Base-by-base conservation (phyloP, 2,797 vertebrate species). In the Sebastes reedi region DNA sequence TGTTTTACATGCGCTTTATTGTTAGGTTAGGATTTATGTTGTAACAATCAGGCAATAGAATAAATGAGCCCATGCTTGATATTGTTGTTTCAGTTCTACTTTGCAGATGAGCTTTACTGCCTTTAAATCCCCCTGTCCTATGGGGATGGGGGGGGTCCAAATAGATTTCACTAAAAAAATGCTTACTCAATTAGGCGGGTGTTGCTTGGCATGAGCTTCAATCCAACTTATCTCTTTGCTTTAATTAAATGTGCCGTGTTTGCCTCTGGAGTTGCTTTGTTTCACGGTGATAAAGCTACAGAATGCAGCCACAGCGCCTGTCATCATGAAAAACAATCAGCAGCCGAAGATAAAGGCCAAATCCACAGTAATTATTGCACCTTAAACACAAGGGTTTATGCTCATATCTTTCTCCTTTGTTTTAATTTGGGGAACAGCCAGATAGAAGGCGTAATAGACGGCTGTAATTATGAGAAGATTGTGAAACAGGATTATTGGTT, bases 391-490 rank as follows among this genome's bases (percentile, higher is more conserved):
- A 60, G 72, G 83, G 75, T 89, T 87, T 92, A 84, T 62, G 74
- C 65, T 78, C 71, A 16, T 65, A 82, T 89, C 90, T 82, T 39
- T 79, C 54, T 75, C 22, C 58, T 86, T 87, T 89, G 85, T 91
- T 89, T 88, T 62, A 88, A 88, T 85, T 85, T 90, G 86, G 77
- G 75, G 58, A 80, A 60, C 73, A 83, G 87, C 85, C 87, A 88
- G 84, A 83, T 75, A 70, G 77, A 76, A 74, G 64, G 42, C 61
- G 83, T 79, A 84, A 87, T 72, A 83, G 78, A 87, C 52, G 11
- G 30, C 77, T 87, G 74, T 85, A 89, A 92, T 92, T 91, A 90
- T 61, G 81, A 87, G 86, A 85, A 84, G 86, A 91, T 83, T 87
- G 82, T 76, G 83, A 80, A 85, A 87, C 68, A 67, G 81, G 90